Percentiles rank a stretch among this genome's conserved stretches.
phyloP scores from a whole-genome alignment of 2,888 invertebrate species.

The Dromius quadrimaculatus region DNA sequence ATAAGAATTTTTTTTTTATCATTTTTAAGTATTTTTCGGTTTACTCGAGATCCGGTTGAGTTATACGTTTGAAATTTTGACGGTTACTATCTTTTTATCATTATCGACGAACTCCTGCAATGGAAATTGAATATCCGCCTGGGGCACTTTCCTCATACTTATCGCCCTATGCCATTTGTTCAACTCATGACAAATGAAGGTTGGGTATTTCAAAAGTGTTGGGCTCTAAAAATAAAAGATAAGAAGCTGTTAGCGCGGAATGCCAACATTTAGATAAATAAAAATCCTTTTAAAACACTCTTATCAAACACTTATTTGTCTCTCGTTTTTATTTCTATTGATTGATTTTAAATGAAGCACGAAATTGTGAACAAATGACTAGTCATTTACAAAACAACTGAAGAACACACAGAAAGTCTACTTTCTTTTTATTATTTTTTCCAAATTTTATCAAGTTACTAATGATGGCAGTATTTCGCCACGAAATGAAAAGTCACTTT shows the following conservation, averaged over 20 bases:
- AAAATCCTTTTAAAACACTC: not conserved
- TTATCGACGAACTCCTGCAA: not conserved
- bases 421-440: slow-evolving; percentile 4
- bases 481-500: not conserved
- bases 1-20: too few relatives aligned
- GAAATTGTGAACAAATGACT: slow-evolving; percentile 11
- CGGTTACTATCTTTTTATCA: too few relatives aligned
- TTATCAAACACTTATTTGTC: slow-evolving; percentile 8
- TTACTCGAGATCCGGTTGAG: too few relatives aligned
- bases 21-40: too few relatives aligned
- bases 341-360: slow-evolving; percentile 8
- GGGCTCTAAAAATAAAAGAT: too few relatives aligned
- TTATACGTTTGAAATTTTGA: too few relatives aligned
- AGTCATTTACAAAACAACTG: not conserved
- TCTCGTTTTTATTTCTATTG: not conserved
- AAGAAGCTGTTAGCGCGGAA: not conserved
- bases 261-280: slow-evolving; percentile 6
- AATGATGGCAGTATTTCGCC: not conserved
- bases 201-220: too few relatives aligned
- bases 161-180: too few relatives aligned
- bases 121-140: not conserved
- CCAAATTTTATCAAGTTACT: too few relatives aligned
- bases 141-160: too few relatives aligned
- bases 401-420: not conserved
- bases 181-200: too few relatives aligned